Conservation (phyloP, 2,797 vertebrate genomes). For the Enoplosus armatus region DNA sequence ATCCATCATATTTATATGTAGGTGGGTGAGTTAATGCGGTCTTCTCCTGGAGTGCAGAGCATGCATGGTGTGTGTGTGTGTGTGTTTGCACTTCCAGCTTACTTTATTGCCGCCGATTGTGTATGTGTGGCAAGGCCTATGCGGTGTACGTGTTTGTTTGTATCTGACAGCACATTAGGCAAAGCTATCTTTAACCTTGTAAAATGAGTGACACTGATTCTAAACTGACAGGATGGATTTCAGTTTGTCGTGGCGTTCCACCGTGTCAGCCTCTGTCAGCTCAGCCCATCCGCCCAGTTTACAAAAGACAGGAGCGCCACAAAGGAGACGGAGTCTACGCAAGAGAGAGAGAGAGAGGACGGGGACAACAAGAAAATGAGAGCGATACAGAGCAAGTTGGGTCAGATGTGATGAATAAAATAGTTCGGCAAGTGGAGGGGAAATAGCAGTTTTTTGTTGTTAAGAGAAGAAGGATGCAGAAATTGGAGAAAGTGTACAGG, state of each 20-base stretch:
- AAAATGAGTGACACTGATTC: slow-evolving; percentile 80
- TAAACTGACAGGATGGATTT: slow-evolving; percentile 80
- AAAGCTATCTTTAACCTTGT: slow-evolving; percentile 81
- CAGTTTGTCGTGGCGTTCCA: slow-evolving; percentile 63
- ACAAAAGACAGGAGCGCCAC: slow-evolving; percentile 67
- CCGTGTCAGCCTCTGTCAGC: slow-evolving; percentile 77
- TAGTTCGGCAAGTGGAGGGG: slow-evolving; percentile 23
- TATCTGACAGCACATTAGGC: slow-evolving; percentile 77
- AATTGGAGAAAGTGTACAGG: slow-evolving; percentile 33
- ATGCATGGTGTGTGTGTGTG: slow-evolving; percentile 12
- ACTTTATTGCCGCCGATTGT: slow-evolving; percentile 11
- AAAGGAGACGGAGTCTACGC: slow-evolving; percentile 46
- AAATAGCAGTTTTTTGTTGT: background rate
- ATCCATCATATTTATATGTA: slow-evolving; percentile 38
- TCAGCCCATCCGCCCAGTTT: slow-evolving; percentile 69
- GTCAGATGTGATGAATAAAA: slow-evolving; percentile 46
- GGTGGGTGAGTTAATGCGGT: slow-evolving; percentile 35
- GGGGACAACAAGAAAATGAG: slow-evolving; percentile 20
- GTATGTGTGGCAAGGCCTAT: slow-evolving; percentile 22
- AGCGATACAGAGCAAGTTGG: slow-evolving; percentile 11
- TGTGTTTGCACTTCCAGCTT: background rate
- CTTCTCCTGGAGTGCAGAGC: slow-evolving; percentile 8
- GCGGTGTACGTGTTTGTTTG: slow-evolving; percentile 61
- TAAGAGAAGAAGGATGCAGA: background rate
- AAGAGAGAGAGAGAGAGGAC: slow-evolving; percentile 10